phyloP scores from a whole-genome alignment of 2,113 vertebrate species.

The Leucopsar rothschildi region DNA sequence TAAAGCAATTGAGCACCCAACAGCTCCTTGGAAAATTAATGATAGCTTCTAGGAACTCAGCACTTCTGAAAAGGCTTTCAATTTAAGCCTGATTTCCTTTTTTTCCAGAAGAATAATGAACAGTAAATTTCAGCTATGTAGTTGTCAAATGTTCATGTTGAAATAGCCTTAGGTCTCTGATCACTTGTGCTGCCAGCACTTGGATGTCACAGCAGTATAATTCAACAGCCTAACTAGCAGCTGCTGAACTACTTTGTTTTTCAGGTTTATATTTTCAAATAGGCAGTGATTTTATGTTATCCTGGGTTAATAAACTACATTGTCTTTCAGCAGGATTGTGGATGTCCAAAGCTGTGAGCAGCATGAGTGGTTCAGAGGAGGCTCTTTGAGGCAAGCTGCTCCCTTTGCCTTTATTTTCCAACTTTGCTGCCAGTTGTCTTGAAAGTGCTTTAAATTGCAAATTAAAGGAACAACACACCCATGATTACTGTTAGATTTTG shows the following conservation, averaged over 20 bases:
- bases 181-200: background rate
- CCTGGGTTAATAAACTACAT: background rate
- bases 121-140: background rate
- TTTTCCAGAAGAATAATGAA: background rate
- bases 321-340: background rate
- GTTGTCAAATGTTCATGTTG: background rate
- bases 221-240: background rate
- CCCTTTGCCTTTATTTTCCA: background rate
- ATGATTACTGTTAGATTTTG: background rate
- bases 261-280: background rate
- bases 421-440: background rate
- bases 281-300: background rate
- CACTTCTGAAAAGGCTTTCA: background rate
- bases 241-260: background rate
- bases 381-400: background rate
- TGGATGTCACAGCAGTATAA: background rate
- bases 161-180: background rate
- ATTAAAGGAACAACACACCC: background rate
- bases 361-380: background rate
- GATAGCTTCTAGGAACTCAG: background rate
- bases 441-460: background rate
- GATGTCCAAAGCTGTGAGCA: background rate
- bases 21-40: background rate
- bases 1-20: background rate
- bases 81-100: background rate